phyloP scores from a whole-genome alignment of 2,113 vertebrate genomes.

The Gobio gobio region DNA sequence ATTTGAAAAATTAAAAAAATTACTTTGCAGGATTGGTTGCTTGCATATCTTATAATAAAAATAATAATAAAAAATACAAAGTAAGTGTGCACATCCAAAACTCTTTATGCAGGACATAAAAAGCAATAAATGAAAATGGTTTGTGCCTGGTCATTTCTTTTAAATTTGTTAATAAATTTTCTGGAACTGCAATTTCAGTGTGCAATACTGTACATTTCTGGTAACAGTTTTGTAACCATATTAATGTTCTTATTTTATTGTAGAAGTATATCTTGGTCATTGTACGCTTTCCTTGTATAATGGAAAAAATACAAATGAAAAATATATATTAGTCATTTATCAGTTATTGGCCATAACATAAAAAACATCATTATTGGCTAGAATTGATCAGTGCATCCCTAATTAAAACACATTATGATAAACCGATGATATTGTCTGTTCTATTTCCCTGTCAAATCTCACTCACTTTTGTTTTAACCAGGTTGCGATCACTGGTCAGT shows the following conservation, averaged over 20 bases:
- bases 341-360: background rate
- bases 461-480: slow-evolving; percentile 55
- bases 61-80: background rate
- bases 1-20: background rate
- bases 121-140: background rate
- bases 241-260: background rate
- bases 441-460: background rate
- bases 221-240: background rate
- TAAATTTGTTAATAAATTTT: background rate
- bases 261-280: background rate
- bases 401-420: background rate
- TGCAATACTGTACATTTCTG: background rate
- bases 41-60: background rate
- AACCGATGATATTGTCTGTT: background rate
- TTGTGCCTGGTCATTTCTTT: background rate
- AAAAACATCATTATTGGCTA: background rate
- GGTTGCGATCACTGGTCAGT: slow-evolving; percentile 94
- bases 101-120: background rate
- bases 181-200: background rate
- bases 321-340: background rate
- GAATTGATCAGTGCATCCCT: background rate
- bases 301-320: no score
- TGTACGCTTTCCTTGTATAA: background rate
- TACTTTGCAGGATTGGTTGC: background rate
- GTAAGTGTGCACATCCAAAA: background rate